Conservation (phyloP, 2,888 invertebrate genomes). For the Ferrisia virgata region DNA sequence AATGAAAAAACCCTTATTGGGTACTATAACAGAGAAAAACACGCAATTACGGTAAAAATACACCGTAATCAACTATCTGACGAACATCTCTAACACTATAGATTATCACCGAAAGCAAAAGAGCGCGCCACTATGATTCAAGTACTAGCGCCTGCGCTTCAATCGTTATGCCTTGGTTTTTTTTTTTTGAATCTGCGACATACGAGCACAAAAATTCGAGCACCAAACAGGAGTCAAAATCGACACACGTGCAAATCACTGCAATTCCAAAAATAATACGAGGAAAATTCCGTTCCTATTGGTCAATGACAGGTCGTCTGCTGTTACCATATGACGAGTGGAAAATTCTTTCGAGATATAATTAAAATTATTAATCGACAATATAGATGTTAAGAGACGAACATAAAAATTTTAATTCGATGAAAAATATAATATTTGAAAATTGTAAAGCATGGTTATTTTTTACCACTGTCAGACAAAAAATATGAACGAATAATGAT, state of each 20-base stretch:
- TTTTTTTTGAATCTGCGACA: neutral
- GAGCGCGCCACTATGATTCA: neutral
- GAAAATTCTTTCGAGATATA: no score
- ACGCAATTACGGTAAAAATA: neutral
- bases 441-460: no score
- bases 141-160: neutral
- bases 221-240: neutral
- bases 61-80: neutral
- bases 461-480: no score
- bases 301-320: neutral
- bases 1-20: neutral
- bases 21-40: neutral
- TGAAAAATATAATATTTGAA: no score
- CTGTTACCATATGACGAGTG: no score
- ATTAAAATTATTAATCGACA: no score
- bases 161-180: neutral
- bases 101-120: neutral
- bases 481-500: no score
- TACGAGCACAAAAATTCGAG: neutral
- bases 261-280: neutral
- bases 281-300: neutral
- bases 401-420: no score
- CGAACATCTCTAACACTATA: neutral
- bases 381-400: no score
- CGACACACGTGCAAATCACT: constrained; percentile 1